phyloP scores from a whole-genome alignment of 2,797 vertebrate genomes.

The Selene dorsalis region DNA sequence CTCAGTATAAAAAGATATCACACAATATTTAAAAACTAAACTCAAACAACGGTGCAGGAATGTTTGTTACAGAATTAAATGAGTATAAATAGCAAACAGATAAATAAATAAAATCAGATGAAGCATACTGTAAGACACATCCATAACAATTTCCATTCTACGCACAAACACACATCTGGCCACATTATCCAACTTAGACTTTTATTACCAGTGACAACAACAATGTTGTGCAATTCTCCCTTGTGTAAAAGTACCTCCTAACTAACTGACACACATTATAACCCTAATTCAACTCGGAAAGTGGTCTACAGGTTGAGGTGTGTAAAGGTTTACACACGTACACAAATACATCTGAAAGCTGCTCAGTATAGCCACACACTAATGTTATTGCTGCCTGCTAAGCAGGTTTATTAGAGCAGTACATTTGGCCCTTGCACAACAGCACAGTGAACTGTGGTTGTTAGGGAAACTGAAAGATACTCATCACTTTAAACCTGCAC shows the following conservation, averaged over 20 bases:
- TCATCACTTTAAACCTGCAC: neutral
- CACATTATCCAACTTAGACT: conserved; percentile 22
- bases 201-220: conserved; percentile 20
- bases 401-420: conserved; percentile 8
- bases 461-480: neutral
- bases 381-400: neutral
- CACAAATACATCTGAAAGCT: conserved; percentile 19
- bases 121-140: neutral
- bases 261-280: neutral
- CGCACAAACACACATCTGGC: neutral
- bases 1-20: neutral
- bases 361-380: neutral
- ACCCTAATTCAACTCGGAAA: conserved; percentile 10
- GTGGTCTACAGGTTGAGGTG: neutral
- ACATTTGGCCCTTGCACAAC: neutral
- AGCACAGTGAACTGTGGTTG: neutral
- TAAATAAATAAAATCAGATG: neutral
- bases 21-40: neutral
- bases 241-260: conserved; percentile 25
- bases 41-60: neutral
- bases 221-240: conserved; percentile 29
- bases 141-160: conserved; percentile 1
- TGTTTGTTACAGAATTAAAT: neutral
- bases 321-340: neutral
- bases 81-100: neutral